A percentile compares a stretch with the other conserved stretches of the same genome.
These are phyloP conservation scores for Panonychus citri DNA, from an alignment of 1,140 invertebrate genomes.

Conservation along the genomic window DNA sequence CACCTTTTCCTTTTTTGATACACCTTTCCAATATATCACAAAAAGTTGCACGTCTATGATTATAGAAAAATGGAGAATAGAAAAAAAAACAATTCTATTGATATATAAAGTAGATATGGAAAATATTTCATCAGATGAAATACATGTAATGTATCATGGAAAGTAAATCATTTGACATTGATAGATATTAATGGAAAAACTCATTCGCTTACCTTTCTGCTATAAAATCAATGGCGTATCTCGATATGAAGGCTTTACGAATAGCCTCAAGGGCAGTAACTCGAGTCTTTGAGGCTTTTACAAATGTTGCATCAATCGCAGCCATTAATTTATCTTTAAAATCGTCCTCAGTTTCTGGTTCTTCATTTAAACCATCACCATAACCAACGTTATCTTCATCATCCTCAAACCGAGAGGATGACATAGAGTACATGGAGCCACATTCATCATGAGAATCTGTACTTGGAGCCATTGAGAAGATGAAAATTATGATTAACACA, in stretches of 20 bases:
- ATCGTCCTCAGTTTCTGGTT: slow-evolving; percentile 30
- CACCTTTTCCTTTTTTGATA: slow-evolving; percentile 51
- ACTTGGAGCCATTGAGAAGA: neutral
- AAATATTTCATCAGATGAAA: slow-evolving; percentile 5
- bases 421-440: neutral
- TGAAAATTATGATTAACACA: too few relatives aligned
- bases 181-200: slow-evolving; percentile 1
- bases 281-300: slow-evolving; percentile 60
- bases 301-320: slow-evolving; percentile 53
- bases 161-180: neutral
- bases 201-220: slow-evolving; percentile 28
- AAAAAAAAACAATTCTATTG: neutral
- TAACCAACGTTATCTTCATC: neutral
- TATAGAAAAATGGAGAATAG: neutral
- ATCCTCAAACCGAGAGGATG: neutral
- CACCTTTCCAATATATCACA: slow-evolving; percentile 51
- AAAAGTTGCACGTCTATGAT: slow-evolving; percentile 33
- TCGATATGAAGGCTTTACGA: slow-evolving; percentile 45
- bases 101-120: neutral
- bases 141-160: neutral
- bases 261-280: slow-evolving; percentile 43
- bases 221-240: slow-evolving; percentile 52
- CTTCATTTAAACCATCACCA: neutral
- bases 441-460: neutral
- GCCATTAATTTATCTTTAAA: slow-evolving; percentile 72